phyloP scores from a whole-genome alignment of 2,113 vertebrate species.

The Ia io region DNA sequence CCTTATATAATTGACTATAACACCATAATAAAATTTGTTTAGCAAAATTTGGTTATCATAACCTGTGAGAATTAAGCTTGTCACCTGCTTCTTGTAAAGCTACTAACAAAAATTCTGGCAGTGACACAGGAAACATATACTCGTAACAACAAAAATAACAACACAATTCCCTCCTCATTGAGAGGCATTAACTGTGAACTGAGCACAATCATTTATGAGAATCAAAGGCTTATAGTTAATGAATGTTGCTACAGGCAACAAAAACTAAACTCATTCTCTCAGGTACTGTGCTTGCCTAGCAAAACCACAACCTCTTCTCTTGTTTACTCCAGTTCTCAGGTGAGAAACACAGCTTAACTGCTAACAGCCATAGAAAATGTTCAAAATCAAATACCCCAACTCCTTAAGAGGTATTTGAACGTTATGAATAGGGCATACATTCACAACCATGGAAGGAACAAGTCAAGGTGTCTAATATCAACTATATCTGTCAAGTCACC shows the following conservation, averaged over 20 bases:
- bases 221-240: background rate
- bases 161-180: background rate
- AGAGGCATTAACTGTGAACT: background rate
- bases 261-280: background rate
- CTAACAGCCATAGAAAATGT: background rate
- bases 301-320: background rate
- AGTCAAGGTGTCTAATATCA: background rate
- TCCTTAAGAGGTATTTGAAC: background rate
- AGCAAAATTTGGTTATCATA: background rate
- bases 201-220: constrained; percentile 6
- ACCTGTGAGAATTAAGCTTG: background rate
- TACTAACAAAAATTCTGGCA: background rate
- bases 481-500: background rate
- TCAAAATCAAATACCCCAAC: background rate
- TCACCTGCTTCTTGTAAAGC: background rate
- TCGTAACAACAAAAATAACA: background rate
- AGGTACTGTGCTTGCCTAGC: background rate
- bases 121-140: background rate
- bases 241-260: background rate
- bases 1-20: background rate
- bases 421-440: background rate
- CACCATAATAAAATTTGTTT: background rate
- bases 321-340: background rate
- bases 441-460: background rate
- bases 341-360: background rate